Evolutionary conservation across 2,113 vertebrate species (phyloP), one percentile per base, ranked within the genome.

Genomic region (Aepyceros melampus): DNA sequence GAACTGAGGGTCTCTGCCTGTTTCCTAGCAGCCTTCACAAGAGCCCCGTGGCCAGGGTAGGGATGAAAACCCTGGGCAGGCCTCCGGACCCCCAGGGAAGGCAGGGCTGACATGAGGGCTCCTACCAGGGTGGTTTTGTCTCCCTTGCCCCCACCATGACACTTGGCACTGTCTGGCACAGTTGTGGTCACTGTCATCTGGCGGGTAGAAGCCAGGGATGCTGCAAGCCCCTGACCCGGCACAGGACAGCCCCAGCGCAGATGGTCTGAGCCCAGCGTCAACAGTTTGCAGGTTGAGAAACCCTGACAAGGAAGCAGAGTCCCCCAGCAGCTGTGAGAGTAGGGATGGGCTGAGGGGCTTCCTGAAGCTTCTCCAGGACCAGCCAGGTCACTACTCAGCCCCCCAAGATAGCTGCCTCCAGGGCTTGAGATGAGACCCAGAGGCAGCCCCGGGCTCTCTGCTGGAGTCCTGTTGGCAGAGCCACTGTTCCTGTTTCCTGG

Each of bases 1-100:
- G 97, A 98, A 96, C 96, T 67, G 91, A 98, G 43, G 94, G 97
- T 97, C 96, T 95, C 53, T 36, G 93, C 1, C 4, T 15, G 78
- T 2, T 36, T 96, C 93, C 95, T 84, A 74, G 94, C 95, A 83
- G 94, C 97, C 97, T 96, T n/a, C 71, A 64, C 92, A 19, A 11
- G 86, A 95, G 87, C 95, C 93, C 78, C 58, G 79, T 11, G 13
- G 74, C 91, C 0, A 0, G 86, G 36, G 56, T 87, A 53, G 91
- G 53, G 95, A 15, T 33, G 81, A 36, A 60, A 94, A 88, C 23
- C 33, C 5, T 6, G 8, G 79, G 15, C 0, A 0, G 55, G 36
- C 0, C 0, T 0, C 47, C 1, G 2, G 19, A 29, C 10, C 5
- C 33, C 15, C 47, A 12, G 7, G 12, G 49, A n/a, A 76, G 43